phyloP scores from a whole-genome alignment of 2,113 vertebrate genomes.

The Steatornis caripensis region DNA sequence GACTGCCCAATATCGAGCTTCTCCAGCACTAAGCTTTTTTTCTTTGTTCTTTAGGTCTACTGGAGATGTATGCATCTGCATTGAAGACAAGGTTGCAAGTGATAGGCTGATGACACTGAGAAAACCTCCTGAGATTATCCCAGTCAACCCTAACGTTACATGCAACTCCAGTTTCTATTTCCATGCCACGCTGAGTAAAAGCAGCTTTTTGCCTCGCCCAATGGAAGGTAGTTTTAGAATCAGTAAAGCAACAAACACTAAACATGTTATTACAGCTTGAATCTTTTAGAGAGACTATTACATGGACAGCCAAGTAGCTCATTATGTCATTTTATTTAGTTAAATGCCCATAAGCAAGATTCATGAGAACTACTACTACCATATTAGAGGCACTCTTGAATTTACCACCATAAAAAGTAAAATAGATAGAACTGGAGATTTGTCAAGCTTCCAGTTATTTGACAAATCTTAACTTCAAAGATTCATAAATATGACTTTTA shows the following conservation, averaged over 20 bases:
- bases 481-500: not conserved
- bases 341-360: constrained; percentile 5
- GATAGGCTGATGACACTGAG: not conserved
- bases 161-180: not conserved
- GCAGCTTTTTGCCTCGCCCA: not conserved
- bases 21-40: not conserved
- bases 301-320: not conserved
- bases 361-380: not conserved
- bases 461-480: not conserved
- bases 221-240: not conserved
- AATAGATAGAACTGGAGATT: not conserved
- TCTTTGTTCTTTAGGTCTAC: not conserved
- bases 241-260: not conserved
- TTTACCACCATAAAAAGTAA: not conserved
- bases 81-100: not conserved
- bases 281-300: constrained; percentile 39
- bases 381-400: not conserved
- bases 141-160: not conserved
- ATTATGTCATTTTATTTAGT: not conserved
- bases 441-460: not conserved
- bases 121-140: not conserved
- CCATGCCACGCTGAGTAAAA: not conserved
- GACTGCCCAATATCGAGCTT: not conserved
- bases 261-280: not conserved
- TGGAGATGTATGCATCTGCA: not conserved